Conservation (phyloP, 2,797 vertebrate genomes). For the Sebastes nivosus region DNA sequence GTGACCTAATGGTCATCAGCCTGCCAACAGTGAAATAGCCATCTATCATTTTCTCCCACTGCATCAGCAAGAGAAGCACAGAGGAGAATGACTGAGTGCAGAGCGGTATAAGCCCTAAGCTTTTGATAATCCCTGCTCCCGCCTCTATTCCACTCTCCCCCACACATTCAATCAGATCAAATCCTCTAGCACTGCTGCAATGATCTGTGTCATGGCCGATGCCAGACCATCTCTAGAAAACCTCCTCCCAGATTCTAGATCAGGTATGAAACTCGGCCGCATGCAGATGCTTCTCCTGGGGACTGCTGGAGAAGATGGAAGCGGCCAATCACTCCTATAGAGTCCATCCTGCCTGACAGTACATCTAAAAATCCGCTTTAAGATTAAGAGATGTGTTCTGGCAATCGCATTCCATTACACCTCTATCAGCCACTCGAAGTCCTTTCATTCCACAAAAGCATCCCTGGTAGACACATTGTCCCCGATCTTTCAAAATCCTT, state of each 20-base stretch:
- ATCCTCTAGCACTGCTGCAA: constrained; percentile 55
- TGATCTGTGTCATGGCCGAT: constrained; percentile 40
- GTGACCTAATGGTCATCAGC: constrained; percentile 25
- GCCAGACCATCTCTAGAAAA: constrained; percentile 42
- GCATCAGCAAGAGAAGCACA: constrained; percentile 48
- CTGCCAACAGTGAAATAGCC: constrained; percentile 39
- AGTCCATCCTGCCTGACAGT: not conserved
- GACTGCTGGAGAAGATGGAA: not conserved
- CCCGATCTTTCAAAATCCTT: not conserved
- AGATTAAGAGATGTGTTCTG: constrained; percentile 25
- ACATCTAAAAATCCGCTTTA: constrained; percentile 9
- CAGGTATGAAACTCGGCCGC: not conserved
- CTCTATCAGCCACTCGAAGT: not conserved
- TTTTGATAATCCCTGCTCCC: constrained; percentile 80
- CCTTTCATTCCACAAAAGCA: not conserved
- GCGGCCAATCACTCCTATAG: not conserved
- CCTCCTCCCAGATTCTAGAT: not conserved
- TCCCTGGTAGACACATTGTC: not conserved
- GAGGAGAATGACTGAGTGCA: constrained; percentile 66
- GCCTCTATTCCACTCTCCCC: constrained; percentile 71
- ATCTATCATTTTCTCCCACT: constrained; percentile 57
- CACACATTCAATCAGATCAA: constrained; percentile 69
- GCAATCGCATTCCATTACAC: constrained; percentile 11
- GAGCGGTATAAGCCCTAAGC: constrained; percentile 75
- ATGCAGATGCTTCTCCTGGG: not conserved